A percentile compares a stretch with the other conserved stretches of the same genome.
Evolutionary conservation across 2,797 vertebrate species (phyloP).

Genomic region (Avahi laniger): DNA sequence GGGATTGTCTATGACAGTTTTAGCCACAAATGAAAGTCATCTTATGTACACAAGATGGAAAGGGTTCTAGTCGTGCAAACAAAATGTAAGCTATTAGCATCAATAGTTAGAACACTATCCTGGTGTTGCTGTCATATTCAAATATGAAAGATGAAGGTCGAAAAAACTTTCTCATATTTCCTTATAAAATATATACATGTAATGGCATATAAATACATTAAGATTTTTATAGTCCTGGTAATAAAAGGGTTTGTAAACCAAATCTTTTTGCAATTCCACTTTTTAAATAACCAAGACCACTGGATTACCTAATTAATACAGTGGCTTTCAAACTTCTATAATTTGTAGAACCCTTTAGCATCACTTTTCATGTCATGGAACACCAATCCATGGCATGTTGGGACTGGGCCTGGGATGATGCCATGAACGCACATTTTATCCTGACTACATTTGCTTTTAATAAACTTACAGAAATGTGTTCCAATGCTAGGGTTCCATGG

Average conservation of each 20-base stretch:
- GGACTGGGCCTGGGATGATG: not conserved
- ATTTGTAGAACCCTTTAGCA: not conserved
- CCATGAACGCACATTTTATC: not conserved
- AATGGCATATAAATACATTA: not conserved
- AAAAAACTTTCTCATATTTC: not conserved
- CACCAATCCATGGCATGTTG: not conserved
- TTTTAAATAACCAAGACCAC: not conserved
- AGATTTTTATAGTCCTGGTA: not conserved
- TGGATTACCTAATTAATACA: not conserved
- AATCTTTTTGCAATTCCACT: not conserved
- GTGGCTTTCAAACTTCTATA: constrained; percentile 31
- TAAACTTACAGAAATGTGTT: constrained; percentile 2
- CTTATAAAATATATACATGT: not conserved
- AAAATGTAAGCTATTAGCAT: not conserved
- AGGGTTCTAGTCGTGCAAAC: constrained; percentile 8
- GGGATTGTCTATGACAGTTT: not conserved
- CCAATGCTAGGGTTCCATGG: constrained; percentile 22
- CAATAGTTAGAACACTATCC: not conserved
- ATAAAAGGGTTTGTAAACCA: not conserved
- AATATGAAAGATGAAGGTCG: not conserved
- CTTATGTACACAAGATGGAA: not conserved
- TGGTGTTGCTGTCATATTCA: not conserved
- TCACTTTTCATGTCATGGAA: not conserved
- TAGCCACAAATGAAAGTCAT: not conserved
- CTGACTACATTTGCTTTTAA: constrained; percentile 35